Conservation (phyloP, 2,113 vertebrate species). For the Montifringilla adamsi region DNA sequence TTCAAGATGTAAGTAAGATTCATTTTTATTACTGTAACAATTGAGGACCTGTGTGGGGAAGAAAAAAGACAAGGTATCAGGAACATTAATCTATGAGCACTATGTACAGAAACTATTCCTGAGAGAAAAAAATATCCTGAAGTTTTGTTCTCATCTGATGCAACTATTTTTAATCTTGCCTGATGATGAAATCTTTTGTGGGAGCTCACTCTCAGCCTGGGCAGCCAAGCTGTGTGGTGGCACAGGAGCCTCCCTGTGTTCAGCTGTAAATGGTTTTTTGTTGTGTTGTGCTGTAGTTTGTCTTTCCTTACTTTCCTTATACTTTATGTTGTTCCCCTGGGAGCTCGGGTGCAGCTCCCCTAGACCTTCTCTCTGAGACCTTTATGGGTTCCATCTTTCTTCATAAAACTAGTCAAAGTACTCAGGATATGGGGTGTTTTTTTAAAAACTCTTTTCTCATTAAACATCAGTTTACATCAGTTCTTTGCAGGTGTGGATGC, state of each 20-base stretch:
- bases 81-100: neutral
- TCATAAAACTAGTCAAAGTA: neutral
- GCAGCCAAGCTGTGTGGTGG: neutral
- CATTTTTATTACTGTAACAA: neutral
- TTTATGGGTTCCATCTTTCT: neutral
- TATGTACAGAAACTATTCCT: neutral
- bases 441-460: neutral
- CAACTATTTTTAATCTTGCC: neutral
- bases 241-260: neutral
- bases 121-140: neutral
- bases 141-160: neutral
- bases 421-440: neutral
- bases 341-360: neutral
- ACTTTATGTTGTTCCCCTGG: accelerated
- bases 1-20: neutral
- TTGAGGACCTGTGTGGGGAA: neutral
- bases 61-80: neutral
- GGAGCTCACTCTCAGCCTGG: neutral
- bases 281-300: neutral
- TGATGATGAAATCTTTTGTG: neutral
- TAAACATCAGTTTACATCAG: neutral
- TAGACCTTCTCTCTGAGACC: neutral
- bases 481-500: neutral
- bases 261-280: neutral
- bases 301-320: neutral